Conservation (phyloP, 2,888 invertebrate genomes). For the Ceratothoa steindachneri region DNA sequence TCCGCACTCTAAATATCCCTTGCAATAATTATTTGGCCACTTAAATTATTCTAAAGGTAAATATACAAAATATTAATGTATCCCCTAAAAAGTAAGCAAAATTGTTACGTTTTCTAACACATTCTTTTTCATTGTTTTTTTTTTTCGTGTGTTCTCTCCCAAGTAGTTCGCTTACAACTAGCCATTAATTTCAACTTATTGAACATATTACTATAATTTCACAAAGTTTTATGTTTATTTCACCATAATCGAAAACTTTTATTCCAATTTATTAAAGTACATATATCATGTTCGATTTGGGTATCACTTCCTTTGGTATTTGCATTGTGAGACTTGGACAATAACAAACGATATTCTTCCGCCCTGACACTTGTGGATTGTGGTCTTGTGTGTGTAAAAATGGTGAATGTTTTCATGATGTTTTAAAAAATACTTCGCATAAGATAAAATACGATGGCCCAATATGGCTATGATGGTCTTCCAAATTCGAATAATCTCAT, state of each 20-base stretch:
- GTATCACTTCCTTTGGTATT: neutral
- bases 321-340: neutral
- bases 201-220: too few relatives aligned
- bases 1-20: too few relatives aligned
- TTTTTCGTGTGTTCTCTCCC: neutral
- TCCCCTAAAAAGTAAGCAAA: too few relatives aligned
- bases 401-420: slow-evolving; percentile 11
- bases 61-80: too few relatives aligned
- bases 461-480: slow-evolving; percentile 29
- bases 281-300: too few relatives aligned
- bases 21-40: too few relatives aligned
- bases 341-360: slow-evolving; percentile 29
- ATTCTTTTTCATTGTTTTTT: neutral
- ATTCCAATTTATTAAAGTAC: too few relatives aligned
- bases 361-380: slow-evolving; percentile 45
- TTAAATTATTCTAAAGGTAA: too few relatives aligned
- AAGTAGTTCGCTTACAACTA: neutral
- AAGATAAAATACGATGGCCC: slow-evolving; percentile 25
- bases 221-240: too few relatives aligned
- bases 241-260: too few relatives aligned
- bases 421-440: neutral
- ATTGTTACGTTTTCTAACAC: neutral
- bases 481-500: slow-evolving; percentile 26
- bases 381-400: slow-evolving; percentile 21
- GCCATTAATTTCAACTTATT: too few relatives aligned